Percentiles rank a stretch among this genome's conserved stretches.
Evolutionary conservation across 2,797 vertebrate genomes (phyloP).

Genomic region (Thalassophryne amazonica): DNA sequence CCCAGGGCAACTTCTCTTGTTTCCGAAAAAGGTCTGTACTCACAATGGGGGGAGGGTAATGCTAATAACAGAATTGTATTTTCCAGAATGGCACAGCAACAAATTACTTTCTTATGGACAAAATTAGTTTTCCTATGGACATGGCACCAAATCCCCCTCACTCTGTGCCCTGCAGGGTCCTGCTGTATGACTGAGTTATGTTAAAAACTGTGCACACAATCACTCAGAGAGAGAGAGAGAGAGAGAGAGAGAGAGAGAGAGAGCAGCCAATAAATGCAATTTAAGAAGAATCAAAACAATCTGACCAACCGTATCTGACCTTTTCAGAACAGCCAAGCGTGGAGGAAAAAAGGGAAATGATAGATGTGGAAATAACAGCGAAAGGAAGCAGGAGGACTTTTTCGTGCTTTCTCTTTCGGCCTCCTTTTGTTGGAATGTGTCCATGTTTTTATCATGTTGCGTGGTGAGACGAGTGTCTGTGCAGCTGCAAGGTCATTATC

Average conservation of each 20-base stretch:
- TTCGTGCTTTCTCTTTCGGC: neutral
- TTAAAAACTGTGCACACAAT: slow-evolving; percentile 21
- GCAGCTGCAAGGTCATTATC: slow-evolving; percentile 40
- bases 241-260: neutral
- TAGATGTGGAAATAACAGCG: neutral
- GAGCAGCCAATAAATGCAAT: slow-evolving; percentile 34
- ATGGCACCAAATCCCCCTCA: no score
- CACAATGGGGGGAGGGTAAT: no score
- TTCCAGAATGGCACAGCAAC: no score
- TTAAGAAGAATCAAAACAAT: slow-evolving; percentile 35
- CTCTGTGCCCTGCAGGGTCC: no score
- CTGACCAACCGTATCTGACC: slow-evolving; percentile 34
- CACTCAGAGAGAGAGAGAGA: neutral
- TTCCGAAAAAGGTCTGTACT: no score
- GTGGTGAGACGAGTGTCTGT: slow-evolving; percentile 11
- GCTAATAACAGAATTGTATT: no score
- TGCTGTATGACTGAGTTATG: slow-evolving; percentile 12
- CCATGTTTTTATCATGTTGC: slow-evolving; percentile 24
- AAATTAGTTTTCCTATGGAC: no score
- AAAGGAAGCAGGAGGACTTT: neutral
- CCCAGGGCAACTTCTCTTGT: no score
- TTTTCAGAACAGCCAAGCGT: slow-evolving; percentile 30
- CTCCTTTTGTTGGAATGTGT: slow-evolving; percentile 33
- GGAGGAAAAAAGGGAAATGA: slow-evolving; percentile 1
- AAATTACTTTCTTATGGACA: no score